phyloP scores from a whole-genome alignment of 1,140 invertebrate genomes.

The Cyrtorhinus lividipennis region DNA sequence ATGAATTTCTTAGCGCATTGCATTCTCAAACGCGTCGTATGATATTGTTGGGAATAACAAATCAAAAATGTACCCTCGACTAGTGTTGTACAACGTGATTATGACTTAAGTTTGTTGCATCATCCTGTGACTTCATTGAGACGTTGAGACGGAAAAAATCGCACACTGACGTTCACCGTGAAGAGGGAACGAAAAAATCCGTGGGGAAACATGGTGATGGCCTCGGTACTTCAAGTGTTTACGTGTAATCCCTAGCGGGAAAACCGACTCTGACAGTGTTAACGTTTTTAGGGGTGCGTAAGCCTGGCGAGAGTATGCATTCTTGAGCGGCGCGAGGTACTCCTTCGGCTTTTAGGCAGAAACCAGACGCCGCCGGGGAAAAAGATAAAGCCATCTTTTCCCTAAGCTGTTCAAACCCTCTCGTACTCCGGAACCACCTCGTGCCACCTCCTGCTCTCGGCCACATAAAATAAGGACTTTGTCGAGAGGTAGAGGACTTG shows the following conservation, averaged over 20 bases:
- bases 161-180: no score
- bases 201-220: no score
- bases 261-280: neutral
- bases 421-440: neutral
- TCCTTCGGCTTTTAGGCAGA: neutral
- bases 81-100: no score
- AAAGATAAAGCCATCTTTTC: neutral
- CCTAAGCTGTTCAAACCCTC: neutral
- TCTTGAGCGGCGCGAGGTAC: neutral
- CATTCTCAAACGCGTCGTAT: no score
- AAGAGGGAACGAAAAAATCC: no score
- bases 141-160: no score
- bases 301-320: neutral
- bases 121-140: no score
- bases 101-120: no score
- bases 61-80: no score
- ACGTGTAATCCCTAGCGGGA: neutral
- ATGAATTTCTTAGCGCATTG: no score
- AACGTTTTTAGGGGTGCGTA: neutral
- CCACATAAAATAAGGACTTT: neutral
- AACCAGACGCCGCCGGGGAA: neutral
- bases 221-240: neutral
- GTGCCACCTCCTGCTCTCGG: neutral
- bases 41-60: no score
- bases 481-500: neutral